These are phyloP conservation scores for Rhabdornis inornatus DNA, from an alignment of 2,113 vertebrate species.

Conservation along the genomic window DNA sequence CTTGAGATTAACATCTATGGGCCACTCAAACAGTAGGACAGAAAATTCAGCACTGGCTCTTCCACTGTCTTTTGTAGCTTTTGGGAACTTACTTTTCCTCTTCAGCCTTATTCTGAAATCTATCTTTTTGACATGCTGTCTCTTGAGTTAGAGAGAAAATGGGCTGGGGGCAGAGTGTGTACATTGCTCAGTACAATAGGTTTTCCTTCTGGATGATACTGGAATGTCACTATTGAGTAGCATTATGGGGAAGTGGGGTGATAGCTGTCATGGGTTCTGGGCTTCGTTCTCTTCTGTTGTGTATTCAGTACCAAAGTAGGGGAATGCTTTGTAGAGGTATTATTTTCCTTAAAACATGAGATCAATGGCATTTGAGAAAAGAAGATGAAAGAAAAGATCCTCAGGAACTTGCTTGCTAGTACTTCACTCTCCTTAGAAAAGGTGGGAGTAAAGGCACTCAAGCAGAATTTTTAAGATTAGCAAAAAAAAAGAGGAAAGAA, in stretches of 20 bases:
- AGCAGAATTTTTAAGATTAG: background rate
- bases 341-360: background rate
- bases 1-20: background rate
- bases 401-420: accelerated
- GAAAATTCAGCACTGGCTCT: background rate
- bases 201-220: background rate
- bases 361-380: background rate
- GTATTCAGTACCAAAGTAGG: background rate
- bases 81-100: background rate
- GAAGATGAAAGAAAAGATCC: background rate
- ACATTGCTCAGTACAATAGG: background rate
- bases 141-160: background rate
- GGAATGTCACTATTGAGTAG: background rate
- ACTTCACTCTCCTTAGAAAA: background rate
- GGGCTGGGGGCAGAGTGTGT: background rate
- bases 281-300: background rate
- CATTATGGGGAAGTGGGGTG: background rate
- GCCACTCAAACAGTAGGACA: background rate
- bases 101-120: background rate
- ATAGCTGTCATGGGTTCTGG: background rate
- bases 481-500: background rate
- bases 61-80: background rate
- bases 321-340: background rate
- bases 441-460: background rate
- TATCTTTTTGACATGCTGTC: background rate